Conservation (phyloP, 2,797 vertebrate genomes). For the Catamblyrhynchus diadema region DNA sequence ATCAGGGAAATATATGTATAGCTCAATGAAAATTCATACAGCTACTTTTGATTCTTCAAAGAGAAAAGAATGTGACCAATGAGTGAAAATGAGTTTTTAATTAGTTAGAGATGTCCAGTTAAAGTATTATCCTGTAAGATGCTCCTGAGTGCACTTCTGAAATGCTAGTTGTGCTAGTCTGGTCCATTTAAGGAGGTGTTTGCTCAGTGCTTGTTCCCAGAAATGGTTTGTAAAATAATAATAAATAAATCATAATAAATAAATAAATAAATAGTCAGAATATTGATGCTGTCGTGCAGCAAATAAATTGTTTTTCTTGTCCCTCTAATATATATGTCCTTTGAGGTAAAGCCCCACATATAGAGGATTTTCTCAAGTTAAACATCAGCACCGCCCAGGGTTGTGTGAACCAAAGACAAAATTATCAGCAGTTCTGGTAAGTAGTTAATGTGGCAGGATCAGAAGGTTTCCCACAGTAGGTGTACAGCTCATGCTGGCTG, state of each 20-base stretch:
- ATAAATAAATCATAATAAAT: background rate
- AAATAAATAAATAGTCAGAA: background rate
- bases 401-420: background rate
- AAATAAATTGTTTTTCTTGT: background rate
- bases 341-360: background rate
- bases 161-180: background rate
- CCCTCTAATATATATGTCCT: background rate
- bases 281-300: background rate
- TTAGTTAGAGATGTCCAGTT: background rate
- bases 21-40: background rate
- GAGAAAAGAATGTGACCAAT: background rate
- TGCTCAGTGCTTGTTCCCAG: fast-evolving
- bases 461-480: background rate
- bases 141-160: background rate
- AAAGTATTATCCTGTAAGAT: background rate
- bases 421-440: background rate
- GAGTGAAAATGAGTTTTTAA: background rate
- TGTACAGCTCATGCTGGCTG: fast-evolving
- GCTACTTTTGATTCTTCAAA: background rate
- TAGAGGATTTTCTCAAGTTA: background rate
- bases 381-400: background rate
- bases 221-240: background rate
- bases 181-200: background rate
- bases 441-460: background rate
- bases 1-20: background rate